Evolutionary conservation across 2,113 vertebrate species (phyloP).

Genomic region (Pedetes capensis): DNA sequence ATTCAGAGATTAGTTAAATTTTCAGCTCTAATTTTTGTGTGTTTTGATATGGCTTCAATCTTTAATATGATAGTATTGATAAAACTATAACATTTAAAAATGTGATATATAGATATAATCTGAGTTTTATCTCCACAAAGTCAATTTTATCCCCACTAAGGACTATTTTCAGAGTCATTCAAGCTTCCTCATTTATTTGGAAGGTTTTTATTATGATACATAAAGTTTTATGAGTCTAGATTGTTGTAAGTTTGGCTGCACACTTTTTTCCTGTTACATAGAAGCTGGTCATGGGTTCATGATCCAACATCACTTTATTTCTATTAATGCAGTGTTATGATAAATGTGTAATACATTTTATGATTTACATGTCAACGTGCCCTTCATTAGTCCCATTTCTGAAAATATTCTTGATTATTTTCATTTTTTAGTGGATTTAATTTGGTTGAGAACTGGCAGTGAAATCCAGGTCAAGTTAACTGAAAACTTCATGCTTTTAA

Average conservation of each 20-base stretch:
- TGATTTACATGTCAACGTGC: not conserved
- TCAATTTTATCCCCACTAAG: not conserved
- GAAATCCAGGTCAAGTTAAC: conserved; percentile 11
- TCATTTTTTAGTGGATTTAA: not conserved
- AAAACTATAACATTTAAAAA: not conserved
- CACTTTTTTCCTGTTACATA: not conserved
- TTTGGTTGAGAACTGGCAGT: not conserved
- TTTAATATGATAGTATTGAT: not conserved
- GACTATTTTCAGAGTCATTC: not conserved
- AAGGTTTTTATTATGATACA: not conserved
- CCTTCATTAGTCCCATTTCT: not conserved
- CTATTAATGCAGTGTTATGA: not conserved
- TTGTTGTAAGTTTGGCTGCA: not conserved
- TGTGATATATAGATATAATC: not conserved
- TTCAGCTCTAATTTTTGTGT: not conserved
- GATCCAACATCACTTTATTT: not conserved
- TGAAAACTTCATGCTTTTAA: not conserved
- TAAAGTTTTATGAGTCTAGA: not conserved
- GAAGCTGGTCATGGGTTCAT: not conserved
- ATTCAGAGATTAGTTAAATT: not conserved
- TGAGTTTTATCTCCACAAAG: not conserved
- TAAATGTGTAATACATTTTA: not conserved
- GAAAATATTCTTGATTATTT: not conserved
- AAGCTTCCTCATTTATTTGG: not conserved
- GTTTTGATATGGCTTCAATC: not conserved